phyloP scores from a whole-genome alignment of 2,113 vertebrate species.

The Xenotilapia caudafasciata region DNA sequence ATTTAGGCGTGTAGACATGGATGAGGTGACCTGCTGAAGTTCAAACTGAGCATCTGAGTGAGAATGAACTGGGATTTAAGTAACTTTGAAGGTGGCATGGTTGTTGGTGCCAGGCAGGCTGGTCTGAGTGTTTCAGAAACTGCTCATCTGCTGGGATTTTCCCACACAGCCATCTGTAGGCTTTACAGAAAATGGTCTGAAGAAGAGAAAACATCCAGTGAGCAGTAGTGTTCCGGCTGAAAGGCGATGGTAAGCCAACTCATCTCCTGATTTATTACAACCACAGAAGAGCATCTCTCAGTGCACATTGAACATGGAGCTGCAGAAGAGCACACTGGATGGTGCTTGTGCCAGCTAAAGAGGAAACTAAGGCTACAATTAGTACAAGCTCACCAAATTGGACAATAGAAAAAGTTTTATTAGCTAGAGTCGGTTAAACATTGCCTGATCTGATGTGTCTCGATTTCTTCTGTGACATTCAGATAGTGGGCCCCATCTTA shows the following conservation, averaged over 20 bases:
- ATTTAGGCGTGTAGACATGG: neutral
- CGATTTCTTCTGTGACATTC: neutral
- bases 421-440: neutral
- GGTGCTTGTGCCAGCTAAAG: neutral
- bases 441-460: rapidly evolving
- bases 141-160: neutral
- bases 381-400: neutral
- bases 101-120: neutral
- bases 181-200: neutral
- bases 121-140: neutral
- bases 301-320: neutral
- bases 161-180: neutral
- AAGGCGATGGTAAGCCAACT: neutral
- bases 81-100: neutral
- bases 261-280: neutral
- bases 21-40: neutral
- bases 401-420: neutral
- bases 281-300: neutral
- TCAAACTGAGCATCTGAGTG: neutral
- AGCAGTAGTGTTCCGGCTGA: neutral
- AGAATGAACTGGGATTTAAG: neutral
- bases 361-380: neutral
- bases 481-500: neutral
- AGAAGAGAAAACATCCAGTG: neutral
- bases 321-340: neutral